Base-by-base conservation (phyloP, 2,888 invertebrate genomes). In the Apocheima hispidaria region DNA sequence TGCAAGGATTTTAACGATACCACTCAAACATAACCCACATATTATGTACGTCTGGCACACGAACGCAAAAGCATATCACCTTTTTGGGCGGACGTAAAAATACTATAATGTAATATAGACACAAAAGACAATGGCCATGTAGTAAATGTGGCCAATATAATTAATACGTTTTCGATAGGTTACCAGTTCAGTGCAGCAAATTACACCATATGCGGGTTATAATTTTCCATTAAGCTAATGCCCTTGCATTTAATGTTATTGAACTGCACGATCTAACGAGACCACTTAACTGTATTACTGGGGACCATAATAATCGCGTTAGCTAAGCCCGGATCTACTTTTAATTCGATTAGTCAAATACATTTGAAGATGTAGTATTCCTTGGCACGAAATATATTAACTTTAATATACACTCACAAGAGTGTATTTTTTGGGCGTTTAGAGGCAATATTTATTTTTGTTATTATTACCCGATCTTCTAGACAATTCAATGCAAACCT, bases 201-300 rank as follows among this genome's bases (percentile, higher is more conserved):
- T 66, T 68, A 71, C 63, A 68, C 66, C 69, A 66, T 73, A 79
- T 78, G 78, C 78, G 77, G 78, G 77, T 75, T 74, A 76, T 80
- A 80, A 82, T 75, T 79, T 57, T 68, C 72, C 68, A 83, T 83
- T 81, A 78, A 65, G 70, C 66, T 81, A 84, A 84, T 84, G 77
- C 73, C 60, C 48, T 63, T 54, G 49, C 71, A 71, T 75, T 79
- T 75, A 75, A 73, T 73, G 65, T 73, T 73, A 79, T 77, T 79
- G 78, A 78, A 78, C 77, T 70, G 69, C 66, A 64, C 69, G 69
- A 71, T 69, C 60, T 77, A 75, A 76, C 77, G 71, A 73, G 73
- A 75, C 72, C 81, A 83, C 82, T 83, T 79, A 71, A 70, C 63
- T 62, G 71, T 76, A 82, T 81, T 79, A 75, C 74, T 44, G 55